Evolutionary conservation across 2,888 invertebrate species (phyloP), one percentile per base, ranked within the genome.

Genomic region (Tricholauxania praeusta): DNA sequence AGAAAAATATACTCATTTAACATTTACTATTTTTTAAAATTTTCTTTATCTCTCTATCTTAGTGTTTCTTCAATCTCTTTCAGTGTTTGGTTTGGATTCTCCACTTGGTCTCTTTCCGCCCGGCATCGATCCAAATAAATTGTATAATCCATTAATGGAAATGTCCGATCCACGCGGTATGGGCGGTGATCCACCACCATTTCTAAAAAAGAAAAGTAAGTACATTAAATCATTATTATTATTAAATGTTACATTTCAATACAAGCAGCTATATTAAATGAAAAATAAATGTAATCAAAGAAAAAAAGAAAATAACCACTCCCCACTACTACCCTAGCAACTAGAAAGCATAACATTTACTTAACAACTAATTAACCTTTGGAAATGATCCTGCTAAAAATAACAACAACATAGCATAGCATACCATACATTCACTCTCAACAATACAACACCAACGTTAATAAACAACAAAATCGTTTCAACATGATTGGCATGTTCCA

Each of bases 131-230:
- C 92, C 92, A 82, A 90, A 91, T 78, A 92, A 93, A 86, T 89
- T 91, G 84, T 91, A 91, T 84, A 91, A 90, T 85, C 93, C 93
- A 6, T 89, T 94, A 73, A 91, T 94, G 89, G 93, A 94, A 83
- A 91, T 93, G 87, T 88, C 89, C n/a, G 93, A 93, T 80, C 92
- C 92, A 78, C 89, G 93, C 81, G 90, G 90, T 77, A 89, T 91
- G 81, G 90, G 91, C 62, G 89, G 91, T 76, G 93, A 93, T 81
- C 89, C 91, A 77, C 91, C 91, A 83, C 91, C 92, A 79, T 92
- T 90, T 82, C 91, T 92, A 80, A 94, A 94, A 90, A 92, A 92
- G 90, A 94, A 94, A 92, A 93, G 94, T 94, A 89, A 92, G 93
- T 91, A 80, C 12, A 17, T 28, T 59, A n/a, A 53, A 53, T 12